Percentiles rank a stretch among this genome's conserved stretches.
Evolutionary conservation across 2,888 invertebrate genomes (phyloP).

Genomic region (Andrena fulva): DNA sequence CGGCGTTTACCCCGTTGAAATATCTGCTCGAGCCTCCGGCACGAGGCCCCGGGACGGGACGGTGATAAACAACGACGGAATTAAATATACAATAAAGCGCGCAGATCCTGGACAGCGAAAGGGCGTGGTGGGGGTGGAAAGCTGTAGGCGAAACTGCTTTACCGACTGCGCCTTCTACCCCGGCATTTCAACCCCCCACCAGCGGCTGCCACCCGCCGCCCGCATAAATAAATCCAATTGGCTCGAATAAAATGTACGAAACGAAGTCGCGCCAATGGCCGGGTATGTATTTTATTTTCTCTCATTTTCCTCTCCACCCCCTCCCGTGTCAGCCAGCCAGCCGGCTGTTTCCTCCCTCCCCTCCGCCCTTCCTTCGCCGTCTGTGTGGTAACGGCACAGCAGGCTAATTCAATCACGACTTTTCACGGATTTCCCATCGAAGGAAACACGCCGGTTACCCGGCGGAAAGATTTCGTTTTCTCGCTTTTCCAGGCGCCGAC

Average conservation of each 20-base stretch:
- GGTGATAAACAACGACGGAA: conserved; percentile 72
- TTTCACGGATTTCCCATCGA: conserved; percentile 74
- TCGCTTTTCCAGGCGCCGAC: conserved; percentile 38
- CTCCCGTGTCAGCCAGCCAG: conserved; percentile 36
- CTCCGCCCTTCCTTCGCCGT: conserved; percentile 18
- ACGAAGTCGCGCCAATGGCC: conserved; percentile 72
- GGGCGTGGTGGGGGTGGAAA: conserved; percentile 74
- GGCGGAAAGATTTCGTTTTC: conserved; percentile 62
- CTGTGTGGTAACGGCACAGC: conserved; percentile 54
- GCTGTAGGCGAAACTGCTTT: conserved; percentile 72
- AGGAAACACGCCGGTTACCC: conserved; percentile 69
- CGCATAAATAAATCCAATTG: conserved; percentile 80
- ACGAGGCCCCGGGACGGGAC: conserved; percentile 41
- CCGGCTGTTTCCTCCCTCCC: conserved; percentile 38
- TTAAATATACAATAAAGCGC: conserved; percentile 76
- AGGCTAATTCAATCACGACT: conserved; percentile 75
- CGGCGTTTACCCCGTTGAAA: conserved; percentile 58
- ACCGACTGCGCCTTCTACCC: conserved; percentile 65
- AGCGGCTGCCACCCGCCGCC: conserved; percentile 64
- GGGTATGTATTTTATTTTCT: conserved; percentile 73
- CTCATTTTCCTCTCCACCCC: conserved; percentile 61
- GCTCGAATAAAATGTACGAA: conserved; percentile 79
- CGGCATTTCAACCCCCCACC: conserved; percentile 65
- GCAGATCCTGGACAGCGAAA: conserved; percentile 72
- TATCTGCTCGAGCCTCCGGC: conserved; percentile 54